A percentile compares a stretch with the other conserved stretches of the same genome.
Conservation (phyloP, 2,113 vertebrate species). For the Elgaria multicarinata region DNA sequence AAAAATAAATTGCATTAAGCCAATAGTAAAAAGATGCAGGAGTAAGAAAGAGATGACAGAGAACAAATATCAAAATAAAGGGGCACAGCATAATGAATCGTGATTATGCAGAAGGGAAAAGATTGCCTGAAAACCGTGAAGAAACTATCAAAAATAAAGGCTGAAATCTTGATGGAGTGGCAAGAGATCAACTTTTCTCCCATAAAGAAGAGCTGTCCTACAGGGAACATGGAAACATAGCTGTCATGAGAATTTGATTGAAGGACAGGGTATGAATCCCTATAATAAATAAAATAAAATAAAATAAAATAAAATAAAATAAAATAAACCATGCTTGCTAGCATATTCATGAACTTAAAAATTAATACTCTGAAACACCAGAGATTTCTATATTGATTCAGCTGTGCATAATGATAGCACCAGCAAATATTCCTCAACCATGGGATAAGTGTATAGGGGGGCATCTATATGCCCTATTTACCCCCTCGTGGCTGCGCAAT, state of each 20-base stretch:
- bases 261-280: background rate
- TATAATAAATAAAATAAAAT: background rate
- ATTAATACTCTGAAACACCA: too few species aligned
- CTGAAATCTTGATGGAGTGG: background rate
- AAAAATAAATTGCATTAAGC: background rate
- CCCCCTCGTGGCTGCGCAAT: too few species aligned
- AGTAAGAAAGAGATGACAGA: background rate
- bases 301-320: background rate
- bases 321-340: background rate
- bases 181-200: background rate
- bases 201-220: background rate
- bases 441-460: background rate
- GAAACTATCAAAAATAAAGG: background rate
- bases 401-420: background rate
- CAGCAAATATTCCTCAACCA: background rate
- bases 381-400: background rate
- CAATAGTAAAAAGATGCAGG: background rate
- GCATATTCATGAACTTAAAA: background rate
- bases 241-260: background rate
- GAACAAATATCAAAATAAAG: background rate
- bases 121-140: background rate
- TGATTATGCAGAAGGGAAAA: background rate
- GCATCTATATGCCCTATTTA: too few species aligned
- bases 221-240: background rate
- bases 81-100: background rate